phyloP scores from a whole-genome alignment of 2,888 invertebrate genomes.

The Thera britannica region DNA sequence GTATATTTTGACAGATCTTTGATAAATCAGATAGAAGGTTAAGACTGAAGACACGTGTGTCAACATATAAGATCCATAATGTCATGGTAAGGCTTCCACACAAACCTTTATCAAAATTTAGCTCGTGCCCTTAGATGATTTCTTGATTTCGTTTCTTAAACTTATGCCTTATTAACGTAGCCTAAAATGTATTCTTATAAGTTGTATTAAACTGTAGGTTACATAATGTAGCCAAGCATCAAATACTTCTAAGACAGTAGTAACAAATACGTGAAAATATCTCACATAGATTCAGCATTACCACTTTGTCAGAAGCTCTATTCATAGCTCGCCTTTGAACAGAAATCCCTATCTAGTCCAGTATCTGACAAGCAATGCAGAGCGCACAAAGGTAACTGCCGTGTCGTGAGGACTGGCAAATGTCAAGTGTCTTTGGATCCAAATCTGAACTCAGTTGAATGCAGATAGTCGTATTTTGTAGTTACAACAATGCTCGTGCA shows the following conservation, averaged over 20 bases:
- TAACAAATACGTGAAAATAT: too few relatives aligned
- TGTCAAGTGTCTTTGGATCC: conserved; percentile 7
- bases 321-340: conserved; percentile 12
- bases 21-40: not conserved
- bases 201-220: too few relatives aligned
- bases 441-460: conserved; percentile 8
- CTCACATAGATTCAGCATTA: too few relatives aligned
- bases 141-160: too few relatives aligned
- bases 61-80: not conserved
- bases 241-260: too few relatives aligned
- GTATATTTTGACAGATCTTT: not conserved
- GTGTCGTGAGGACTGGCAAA: conserved; percentile 14
- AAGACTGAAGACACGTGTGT: not conserved
- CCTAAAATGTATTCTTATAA: too few relatives aligned
- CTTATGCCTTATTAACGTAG: too few relatives aligned
- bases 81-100: too few relatives aligned
- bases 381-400: conserved; percentile 15
- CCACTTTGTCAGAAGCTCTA: not conserved
- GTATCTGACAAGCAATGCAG: conserved; percentile 17
- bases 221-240: too few relatives aligned
- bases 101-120: too few relatives aligned
- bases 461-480: conserved; percentile 5
- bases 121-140: too few relatives aligned
- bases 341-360: conserved; percentile 12
- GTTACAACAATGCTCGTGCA: too few relatives aligned